Base-by-base conservation (phyloP, 2,113 vertebrate species). In the Coryphaenoides rupestris region DNA sequence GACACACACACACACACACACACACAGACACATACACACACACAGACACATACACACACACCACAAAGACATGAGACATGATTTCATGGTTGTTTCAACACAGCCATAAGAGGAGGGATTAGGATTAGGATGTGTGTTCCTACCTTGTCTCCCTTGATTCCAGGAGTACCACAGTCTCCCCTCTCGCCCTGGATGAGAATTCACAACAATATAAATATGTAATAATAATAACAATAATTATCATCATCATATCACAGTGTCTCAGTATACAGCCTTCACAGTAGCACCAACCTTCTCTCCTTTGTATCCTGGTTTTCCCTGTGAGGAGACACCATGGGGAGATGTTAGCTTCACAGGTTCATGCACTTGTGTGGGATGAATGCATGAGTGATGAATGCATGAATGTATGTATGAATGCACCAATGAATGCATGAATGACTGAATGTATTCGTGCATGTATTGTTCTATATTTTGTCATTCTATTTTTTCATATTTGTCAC, bases 81-180 rank as follows among this genome's bases (percentile, higher is more conserved):
- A 33, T 59, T 15, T 15, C 23, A 19, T 45, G 21, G 19, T 22
- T 22, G 19, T 21, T 55, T 5, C 19, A 55, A 21, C 19, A 19
- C 12, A 55, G 4, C 19, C 21, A 19, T 53, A 19, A 19, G 19
- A 19, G 19, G 21, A 21, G 14, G 54, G 19, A 4, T 17, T 9
- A 62, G n/a, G 1, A 22, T 9, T 10, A 40, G 33, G 77, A n/a
- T n/a, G n/a, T n/a, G n/a, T n/a, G n/a, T n/a, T n/a, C 87, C 19
- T 87, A 95, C 94, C 88, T 87, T 88, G 81, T 95, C 94, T 84
- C 95, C 95, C 92, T 96, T 96, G 75, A 91, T 87, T 79, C 94
- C 94, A 55, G 95, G 95, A 68, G 89, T 92, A 57, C 94, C 95
- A 75, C 95, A 97, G 76, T 95, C 92, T 21, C 94, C 94, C 88